Conservation (phyloP, 2,797 vertebrate genomes). For the Urosaurus nigricauda region DNA sequence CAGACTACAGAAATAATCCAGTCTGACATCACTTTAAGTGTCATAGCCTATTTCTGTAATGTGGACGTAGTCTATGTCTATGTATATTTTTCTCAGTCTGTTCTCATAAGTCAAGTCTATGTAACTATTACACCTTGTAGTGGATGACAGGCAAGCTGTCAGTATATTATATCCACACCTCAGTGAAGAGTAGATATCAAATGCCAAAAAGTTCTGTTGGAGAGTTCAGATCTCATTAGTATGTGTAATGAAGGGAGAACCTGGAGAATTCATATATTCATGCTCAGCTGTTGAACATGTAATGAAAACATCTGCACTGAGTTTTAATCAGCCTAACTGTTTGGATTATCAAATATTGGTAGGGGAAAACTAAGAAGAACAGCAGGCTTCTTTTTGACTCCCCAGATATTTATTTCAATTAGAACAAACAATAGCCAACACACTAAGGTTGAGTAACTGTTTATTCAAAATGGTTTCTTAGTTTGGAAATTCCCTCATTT, state of each 20-base stretch:
- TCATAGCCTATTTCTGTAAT: no score
- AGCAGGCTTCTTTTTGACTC: neutral
- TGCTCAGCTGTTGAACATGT: neutral
- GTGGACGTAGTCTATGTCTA: no score
- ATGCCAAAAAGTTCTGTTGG: neutral
- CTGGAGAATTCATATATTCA: neutral
- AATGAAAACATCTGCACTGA: slow-evolving; percentile 35
- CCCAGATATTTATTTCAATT: neutral
- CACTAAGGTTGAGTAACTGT: neutral
- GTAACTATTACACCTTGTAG: neutral
- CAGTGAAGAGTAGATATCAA: neutral
- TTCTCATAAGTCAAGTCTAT: neutral
- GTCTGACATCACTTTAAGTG: no score
- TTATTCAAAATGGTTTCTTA: neutral
- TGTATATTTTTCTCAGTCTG: neutral
- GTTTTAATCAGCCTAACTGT: slow-evolving; percentile 23
- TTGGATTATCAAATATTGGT: neutral
- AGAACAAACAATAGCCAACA: neutral
- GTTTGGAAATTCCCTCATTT: neutral
- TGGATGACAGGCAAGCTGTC: slow-evolving; percentile 17
- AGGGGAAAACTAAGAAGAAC: neutral
- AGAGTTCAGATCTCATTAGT: slow-evolving; percentile 27
- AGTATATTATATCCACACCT: rapidly evolving
- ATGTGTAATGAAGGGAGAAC: neutral
- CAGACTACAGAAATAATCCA: no score